These are phyloP conservation scores for Dryomyza anilis DNA, from an alignment of 2,888 invertebrate genomes.

Conservation along the genomic window DNA sequence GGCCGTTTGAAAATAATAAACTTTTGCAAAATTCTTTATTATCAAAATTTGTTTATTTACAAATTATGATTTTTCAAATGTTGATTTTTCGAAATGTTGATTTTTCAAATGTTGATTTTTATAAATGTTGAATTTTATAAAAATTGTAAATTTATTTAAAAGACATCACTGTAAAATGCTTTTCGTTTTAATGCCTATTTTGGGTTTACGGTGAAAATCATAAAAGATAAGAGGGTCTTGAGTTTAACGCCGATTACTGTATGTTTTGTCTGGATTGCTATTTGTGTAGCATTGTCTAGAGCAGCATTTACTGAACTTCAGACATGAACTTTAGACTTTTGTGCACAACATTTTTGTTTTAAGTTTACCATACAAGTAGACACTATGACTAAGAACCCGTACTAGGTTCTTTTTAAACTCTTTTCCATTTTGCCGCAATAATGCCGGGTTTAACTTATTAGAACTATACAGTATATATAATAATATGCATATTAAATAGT, in stretches of 20 bases:
- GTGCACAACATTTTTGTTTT: background rate
- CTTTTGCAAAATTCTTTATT: too few species aligned
- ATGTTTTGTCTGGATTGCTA: too few species aligned
- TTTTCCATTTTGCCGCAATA: conserved; percentile 23
- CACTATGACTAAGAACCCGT: conserved; percentile 13
- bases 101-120: background rate
- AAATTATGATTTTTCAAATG: too few species aligned
- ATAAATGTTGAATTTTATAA: background rate
- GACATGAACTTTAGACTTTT: too few species aligned
- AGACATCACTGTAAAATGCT: background rate
- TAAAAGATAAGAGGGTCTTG: background rate
- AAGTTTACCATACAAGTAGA: conserved; percentile 8
- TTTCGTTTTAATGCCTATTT: background rate
- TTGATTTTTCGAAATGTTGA: background rate
- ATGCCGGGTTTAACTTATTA: background rate
- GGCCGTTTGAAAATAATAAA: too few species aligned
- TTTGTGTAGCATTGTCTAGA: too few species aligned
- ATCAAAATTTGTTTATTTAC: too few species aligned
- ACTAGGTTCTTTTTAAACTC: too few species aligned
- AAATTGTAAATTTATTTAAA: background rate
- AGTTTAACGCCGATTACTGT: too few species aligned
- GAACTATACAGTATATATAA: background rate
- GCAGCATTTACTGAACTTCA: too few species aligned
- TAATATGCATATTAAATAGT: conserved; percentile 28
- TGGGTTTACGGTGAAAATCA: background rate